Evolutionary conservation across 1,140 invertebrate genomes (phyloP), one percentile per base, ranked within the genome.

Genomic region (Helicoverpa armigera): DNA sequence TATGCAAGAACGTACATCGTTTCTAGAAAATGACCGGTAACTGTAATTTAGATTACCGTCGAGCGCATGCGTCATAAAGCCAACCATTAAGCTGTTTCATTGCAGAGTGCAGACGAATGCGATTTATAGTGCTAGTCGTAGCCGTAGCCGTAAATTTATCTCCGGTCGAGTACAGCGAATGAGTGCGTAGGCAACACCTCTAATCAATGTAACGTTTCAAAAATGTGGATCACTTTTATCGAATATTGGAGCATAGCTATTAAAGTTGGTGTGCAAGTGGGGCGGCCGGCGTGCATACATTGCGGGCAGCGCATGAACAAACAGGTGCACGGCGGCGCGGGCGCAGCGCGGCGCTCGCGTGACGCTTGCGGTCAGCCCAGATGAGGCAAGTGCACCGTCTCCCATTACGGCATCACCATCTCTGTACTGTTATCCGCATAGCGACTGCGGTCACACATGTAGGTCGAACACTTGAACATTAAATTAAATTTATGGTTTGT

Each of bases 391-490:
- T 91, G 89, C 87, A 86, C 82, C 79, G 82, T 87, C 86, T 89
- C 86, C 86, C 85, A 89, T 89, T 91, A 89, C 89, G 89, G 88
- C 87, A 88, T 90, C 89, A 89, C 82, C 88, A 89, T 90, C 89
- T 89, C 84, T 88, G 87, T 92, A 92, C 91, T 91, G 91, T 93
- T 93, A 92, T 87, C 89, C 89, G 88, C 90, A 91, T 91, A 88
- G 89, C 89, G 85, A 89, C 86, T 88, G 90, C 88, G 90, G 88
- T 89, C 90, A 85, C 82, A 73, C 87, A 92, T 92, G 89, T 93
- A 88, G 92, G 91, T 92, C 91, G 87, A 88, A 84, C 84, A 85
- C 88, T 91, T 90, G 85, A 87, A 91, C 88, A 84, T 90, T 83
- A 90, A 92, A 92, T 92, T 90, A 88, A 91, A 91, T 90, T 91